Conservation (phyloP, 2,113 vertebrate genomes). For the Heloderma charlesbogerti region DNA sequence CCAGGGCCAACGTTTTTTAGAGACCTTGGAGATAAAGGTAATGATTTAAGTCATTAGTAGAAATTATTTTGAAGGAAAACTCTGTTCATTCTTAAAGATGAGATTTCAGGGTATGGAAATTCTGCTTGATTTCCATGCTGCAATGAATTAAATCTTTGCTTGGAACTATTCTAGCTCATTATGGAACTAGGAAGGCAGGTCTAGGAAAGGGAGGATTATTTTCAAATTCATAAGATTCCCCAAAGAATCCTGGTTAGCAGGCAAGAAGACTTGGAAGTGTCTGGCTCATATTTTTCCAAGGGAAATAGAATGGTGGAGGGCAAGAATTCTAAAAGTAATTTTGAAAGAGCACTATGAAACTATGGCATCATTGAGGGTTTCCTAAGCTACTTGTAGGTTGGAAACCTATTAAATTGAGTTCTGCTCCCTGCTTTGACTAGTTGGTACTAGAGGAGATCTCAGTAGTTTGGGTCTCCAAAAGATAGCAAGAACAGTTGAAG, state of each 20-base stretch:
- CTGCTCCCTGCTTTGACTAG: background rate
- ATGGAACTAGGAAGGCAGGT: slow-evolving; percentile 20
- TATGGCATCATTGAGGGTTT: background rate
- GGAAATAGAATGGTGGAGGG: background rate
- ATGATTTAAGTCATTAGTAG: slow-evolving; percentile 50
- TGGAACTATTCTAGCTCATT: slow-evolving; percentile 34
- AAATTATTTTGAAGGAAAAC: slow-evolving; percentile 21
- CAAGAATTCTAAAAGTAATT: background rate
- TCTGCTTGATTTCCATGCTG: slow-evolving; percentile 29
- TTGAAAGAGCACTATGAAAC: background rate
- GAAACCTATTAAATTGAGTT: background rate
- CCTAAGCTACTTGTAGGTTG: background rate
- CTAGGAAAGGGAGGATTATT: slow-evolving; percentile 8
- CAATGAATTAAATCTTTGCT: slow-evolving; percentile 36
- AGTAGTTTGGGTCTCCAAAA: background rate
- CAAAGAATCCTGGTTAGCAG: background rate
- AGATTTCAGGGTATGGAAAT: background rate
- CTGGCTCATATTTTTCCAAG: background rate
- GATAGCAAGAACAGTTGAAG: background rate
- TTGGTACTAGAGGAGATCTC: background rate
- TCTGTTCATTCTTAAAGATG: slow-evolving; percentile 35
- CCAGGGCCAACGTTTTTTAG: slow-evolving; percentile 88
- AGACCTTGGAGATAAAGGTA: slow-evolving; percentile 92
- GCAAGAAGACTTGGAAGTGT: background rate
- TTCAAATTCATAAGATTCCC: background rate